These are phyloP conservation scores for Potamilus streckersoni DNA, from an alignment of 1,140 invertebrate genomes.

Conservation along the genomic window DNA sequence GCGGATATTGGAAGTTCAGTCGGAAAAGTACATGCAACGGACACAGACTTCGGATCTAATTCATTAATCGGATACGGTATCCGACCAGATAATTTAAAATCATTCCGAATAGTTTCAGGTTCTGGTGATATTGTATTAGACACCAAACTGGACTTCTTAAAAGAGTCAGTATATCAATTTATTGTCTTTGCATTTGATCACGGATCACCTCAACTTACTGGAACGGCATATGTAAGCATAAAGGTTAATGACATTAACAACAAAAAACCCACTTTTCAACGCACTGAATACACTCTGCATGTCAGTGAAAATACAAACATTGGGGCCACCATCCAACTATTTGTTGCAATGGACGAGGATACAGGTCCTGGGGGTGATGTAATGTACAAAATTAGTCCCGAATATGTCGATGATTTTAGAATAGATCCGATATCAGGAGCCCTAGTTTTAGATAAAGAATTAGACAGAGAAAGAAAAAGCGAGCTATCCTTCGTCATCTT, in stretches of 20 bases:
- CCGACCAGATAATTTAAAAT: constrained; percentile 6
- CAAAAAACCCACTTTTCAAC: constrained; percentile 15
- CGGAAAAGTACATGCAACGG: constrained; percentile 10
- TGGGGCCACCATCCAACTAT: constrained; percentile 5
- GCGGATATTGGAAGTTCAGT: constrained; percentile 3
- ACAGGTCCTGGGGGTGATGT: constrained; percentile 16
- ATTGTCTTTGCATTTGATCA: constrained; percentile 20
- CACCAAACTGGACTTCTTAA: constrained; percentile 5
- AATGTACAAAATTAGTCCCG: constrained; percentile 5
- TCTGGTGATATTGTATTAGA: constrained; percentile 16
- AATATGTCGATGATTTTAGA: constrained; percentile 12
- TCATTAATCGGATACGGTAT: constrained; percentile 19
- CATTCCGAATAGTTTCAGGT: constrained; percentile 15
- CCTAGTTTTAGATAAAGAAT: constrained; percentile 3
- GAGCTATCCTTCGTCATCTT: constrained; percentile 6
- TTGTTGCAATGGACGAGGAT: constrained; percentile 21
- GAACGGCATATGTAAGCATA: constrained; percentile 10
- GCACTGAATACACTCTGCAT: not conserved
- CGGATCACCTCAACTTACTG: constrained; percentile 19
- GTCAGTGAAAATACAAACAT: constrained; percentile 13
- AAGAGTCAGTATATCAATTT: constrained; percentile 14
- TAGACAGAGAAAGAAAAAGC: constrained; percentile 18
- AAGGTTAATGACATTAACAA: constrained; percentile 24
- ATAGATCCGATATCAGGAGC: constrained; percentile 17
- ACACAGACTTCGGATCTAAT: constrained; percentile 18